phyloP scores from a whole-genome alignment of 2,113 vertebrate species.

The Dunckerocampus dactyliophorus region DNA sequence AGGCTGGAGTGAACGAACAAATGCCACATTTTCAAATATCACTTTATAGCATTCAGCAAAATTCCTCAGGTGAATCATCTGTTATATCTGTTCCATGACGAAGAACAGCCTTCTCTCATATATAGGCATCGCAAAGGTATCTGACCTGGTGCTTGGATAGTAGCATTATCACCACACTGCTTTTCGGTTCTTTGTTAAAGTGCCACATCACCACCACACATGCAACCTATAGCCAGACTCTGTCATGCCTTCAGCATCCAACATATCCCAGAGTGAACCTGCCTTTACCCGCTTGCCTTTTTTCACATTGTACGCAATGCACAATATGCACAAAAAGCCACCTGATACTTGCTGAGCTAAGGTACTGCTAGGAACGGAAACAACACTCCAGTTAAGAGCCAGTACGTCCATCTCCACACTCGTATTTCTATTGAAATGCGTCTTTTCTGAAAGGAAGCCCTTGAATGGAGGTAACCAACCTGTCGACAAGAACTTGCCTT shows the following conservation, averaged over 20 bases:
- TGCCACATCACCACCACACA: conserved; percentile 10
- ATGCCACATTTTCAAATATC: conserved; percentile 24
- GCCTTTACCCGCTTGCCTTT: conserved; percentile 55
- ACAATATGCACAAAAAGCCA: conserved; percentile 42
- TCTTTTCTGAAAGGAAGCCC: conserved; percentile 35
- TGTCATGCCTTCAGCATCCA: conserved; percentile 1
- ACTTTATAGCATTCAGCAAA: conserved; percentile 33
- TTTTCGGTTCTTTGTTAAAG: conserved; percentile 9
- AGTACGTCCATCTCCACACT: conserved; percentile 34
- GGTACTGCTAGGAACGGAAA: conserved; percentile 16
- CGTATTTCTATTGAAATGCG: conserved; percentile 51
- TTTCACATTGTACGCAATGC: conserved; percentile 38
- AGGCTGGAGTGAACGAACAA: conserved; percentile 34
- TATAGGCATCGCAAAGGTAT: neutral
- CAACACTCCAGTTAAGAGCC: conserved; percentile 32
- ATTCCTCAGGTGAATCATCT: conserved; percentile 61
- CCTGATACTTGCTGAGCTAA: conserved; percentile 29
- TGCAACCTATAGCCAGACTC: conserved; percentile 12
- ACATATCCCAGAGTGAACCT: conserved; percentile 32
- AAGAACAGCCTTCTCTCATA: conserved; percentile 15
- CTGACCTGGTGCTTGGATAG: conserved; percentile 37
- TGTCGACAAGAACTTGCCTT: conserved; percentile 42
- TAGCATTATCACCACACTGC: conserved; percentile 15
- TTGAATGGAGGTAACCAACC: conserved; percentile 42
- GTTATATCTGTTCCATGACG: conserved; percentile 31